Evolutionary conservation across 2,113 vertebrate species (phyloP).

Genomic region (Lasiurus cinereus): DNA sequence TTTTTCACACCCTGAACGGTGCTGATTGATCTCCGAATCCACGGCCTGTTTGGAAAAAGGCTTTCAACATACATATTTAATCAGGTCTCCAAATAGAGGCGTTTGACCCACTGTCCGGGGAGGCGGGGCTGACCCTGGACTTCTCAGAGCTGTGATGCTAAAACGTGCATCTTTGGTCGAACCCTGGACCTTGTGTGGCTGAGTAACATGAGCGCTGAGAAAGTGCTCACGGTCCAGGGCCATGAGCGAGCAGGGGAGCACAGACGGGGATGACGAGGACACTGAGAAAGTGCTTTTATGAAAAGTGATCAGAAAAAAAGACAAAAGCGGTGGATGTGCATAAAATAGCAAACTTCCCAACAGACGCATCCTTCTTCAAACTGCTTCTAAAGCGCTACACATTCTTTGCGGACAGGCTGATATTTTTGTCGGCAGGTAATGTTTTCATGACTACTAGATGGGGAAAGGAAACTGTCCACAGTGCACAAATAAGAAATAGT

Average conservation of each 20-base stretch:
- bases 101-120: slow-evolving; percentile 11
- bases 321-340: background rate
- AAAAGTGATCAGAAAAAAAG: slow-evolving; percentile 4
- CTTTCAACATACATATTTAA: slow-evolving; percentile 65
- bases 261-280: background rate
- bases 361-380: background rate
- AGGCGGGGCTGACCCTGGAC: background rate
- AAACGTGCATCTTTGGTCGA: background rate
- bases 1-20: background rate
- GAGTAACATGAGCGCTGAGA: background rate
- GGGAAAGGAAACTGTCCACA: background rate
- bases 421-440: background rate
- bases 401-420: background rate
- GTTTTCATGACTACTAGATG: background rate
- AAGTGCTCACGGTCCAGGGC: background rate
- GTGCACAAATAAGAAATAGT: background rate
- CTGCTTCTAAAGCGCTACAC: slow-evolving; percentile 32
- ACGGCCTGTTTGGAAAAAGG: slow-evolving; percentile 45
- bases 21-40: slow-evolving; percentile 39
- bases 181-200: background rate
- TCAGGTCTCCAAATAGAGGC: slow-evolving; percentile 25
- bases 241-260: background rate
- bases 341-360: background rate
- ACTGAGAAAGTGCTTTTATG: background rate
- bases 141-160: background rate